These are phyloP conservation scores for Cryptoblepharus egeriae DNA, from an alignment of 2,797 vertebrate species.

Conservation along the genomic window DNA sequence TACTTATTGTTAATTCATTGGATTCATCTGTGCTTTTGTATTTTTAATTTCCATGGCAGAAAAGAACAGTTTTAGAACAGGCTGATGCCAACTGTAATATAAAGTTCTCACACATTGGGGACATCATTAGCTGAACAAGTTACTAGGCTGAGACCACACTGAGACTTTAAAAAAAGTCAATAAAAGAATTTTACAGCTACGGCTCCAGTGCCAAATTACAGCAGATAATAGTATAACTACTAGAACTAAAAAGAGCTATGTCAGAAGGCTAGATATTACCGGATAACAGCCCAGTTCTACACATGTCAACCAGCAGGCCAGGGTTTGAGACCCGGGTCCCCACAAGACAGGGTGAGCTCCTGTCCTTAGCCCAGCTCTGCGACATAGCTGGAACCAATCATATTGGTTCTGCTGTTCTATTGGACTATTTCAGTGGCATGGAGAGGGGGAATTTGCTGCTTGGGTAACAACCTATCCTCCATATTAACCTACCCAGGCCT, in stretches of 20 bases:
- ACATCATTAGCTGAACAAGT: slow-evolving; percentile 43
- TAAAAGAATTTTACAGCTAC: slow-evolving; percentile 19
- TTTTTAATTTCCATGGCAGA: slow-evolving; percentile 65
- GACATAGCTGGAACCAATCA: no score
- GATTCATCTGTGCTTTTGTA: slow-evolving; percentile 64
- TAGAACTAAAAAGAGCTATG: slow-evolving; percentile 25
- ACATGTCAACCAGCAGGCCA: no score
- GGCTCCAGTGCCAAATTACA: slow-evolving; percentile 33
- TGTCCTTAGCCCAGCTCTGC: no score
- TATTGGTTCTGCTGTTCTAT: no score
- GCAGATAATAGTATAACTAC: slow-evolving; percentile 33
- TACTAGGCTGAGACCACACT: slow-evolving; percentile 30
- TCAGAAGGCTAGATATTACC: no score
- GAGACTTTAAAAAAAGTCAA: slow-evolving; percentile 46
- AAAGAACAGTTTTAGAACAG: slow-evolving; percentile 39
- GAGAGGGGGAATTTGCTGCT: no score
- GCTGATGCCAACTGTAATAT: slow-evolving; percentile 54
- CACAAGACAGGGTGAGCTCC: no score
- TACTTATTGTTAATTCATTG: slow-evolving; percentile 67
- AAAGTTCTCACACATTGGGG: slow-evolving; percentile 44
- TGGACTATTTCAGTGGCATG: no score
- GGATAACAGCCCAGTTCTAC: no score
- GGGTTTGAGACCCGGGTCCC: no score
- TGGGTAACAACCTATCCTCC: no score
- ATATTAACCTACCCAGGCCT: no score